phyloP scores from a whole-genome alignment of 2,113 vertebrate genomes.

The Theropithecus gelada region DNA sequence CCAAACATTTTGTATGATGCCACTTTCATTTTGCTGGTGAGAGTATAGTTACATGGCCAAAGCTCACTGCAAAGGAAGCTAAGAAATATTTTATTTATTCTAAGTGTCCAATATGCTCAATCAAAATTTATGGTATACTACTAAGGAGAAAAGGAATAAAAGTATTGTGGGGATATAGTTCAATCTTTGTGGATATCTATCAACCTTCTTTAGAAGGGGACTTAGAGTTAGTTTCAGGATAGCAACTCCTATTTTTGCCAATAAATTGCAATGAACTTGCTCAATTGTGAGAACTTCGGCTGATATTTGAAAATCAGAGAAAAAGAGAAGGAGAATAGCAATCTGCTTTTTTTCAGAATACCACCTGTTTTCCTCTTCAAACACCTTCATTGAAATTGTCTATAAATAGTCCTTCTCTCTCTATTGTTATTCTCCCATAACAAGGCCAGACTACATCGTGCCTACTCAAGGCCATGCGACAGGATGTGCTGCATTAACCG shows the following conservation, averaged over 20 bases:
- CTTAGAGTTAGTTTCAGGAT: background rate
- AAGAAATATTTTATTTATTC: background rate
- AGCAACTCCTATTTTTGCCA: background rate
- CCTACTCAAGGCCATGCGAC: background rate
- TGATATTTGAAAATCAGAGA: background rate
- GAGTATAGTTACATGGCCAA: slow-evolving; percentile 12
- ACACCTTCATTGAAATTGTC: background rate
- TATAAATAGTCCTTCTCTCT: background rate
- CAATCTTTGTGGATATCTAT: background rate
- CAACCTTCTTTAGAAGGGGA: background rate
- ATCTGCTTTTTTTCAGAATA: background rate
- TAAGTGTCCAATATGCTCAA: background rate
- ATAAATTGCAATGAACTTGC: background rate
- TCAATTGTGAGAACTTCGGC: background rate
- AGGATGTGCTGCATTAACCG: background rate
- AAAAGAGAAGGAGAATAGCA: background rate
- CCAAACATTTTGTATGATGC: background rate
- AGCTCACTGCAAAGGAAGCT: background rate
- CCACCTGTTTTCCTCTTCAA: background rate
- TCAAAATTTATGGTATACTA: background rate
- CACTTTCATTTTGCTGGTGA: background rate
- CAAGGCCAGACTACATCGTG: background rate
- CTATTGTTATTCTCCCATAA: background rate
- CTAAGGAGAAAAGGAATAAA: background rate
- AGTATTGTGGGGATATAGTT: background rate